phyloP scores from a whole-genome alignment of 1,140 invertebrate species.

The Babylonia areolata region DNA sequence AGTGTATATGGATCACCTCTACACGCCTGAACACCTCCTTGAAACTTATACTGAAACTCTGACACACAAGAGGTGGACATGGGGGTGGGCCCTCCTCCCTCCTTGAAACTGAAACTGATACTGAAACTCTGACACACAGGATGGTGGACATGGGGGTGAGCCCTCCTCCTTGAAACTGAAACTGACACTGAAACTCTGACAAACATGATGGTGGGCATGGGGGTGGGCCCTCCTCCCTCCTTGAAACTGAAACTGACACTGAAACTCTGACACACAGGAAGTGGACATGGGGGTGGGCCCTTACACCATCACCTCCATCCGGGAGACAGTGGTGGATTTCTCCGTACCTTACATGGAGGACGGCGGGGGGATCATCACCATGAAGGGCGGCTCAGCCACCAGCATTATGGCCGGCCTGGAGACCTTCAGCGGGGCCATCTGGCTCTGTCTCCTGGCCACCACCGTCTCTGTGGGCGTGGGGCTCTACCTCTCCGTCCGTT shows the following conservation, averaged over 20 bases:
- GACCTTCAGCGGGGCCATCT: conserved; percentile 40
- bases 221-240: conserved; percentile 51
- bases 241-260: no score
- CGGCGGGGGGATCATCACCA: conserved; percentile 56
- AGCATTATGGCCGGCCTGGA: not conserved
- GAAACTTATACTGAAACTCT: no score
- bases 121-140: conserved; percentile 41
- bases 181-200: no score
- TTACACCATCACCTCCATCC: conserved; percentile 58
- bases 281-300: conserved; percentile 59
- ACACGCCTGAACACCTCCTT: not conserved
- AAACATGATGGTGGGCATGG: conserved; percentile 60
- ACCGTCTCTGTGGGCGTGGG: conserved; percentile 47
- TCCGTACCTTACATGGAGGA: conserved; percentile 59
- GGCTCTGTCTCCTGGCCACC: conserved; percentile 42
- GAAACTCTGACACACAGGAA: conserved; percentile 46
- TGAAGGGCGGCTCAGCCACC: conserved; percentile 78
- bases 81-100: conserved; percentile 49
- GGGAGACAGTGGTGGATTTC: conserved; percentile 63
- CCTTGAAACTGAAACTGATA: no score
- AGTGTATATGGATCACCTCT: no score
- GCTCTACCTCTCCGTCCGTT: conserved; percentile 49
- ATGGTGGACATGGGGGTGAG: conserved; percentile 60
- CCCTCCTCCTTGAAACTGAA: conserved; percentile 30
- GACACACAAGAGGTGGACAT: conserved; percentile 58